A percentile compares a stretch with the other conserved stretches of the same genome.
Conservation (phyloP, 2,888 invertebrate species). For the Schizaphis graminum region DNA sequence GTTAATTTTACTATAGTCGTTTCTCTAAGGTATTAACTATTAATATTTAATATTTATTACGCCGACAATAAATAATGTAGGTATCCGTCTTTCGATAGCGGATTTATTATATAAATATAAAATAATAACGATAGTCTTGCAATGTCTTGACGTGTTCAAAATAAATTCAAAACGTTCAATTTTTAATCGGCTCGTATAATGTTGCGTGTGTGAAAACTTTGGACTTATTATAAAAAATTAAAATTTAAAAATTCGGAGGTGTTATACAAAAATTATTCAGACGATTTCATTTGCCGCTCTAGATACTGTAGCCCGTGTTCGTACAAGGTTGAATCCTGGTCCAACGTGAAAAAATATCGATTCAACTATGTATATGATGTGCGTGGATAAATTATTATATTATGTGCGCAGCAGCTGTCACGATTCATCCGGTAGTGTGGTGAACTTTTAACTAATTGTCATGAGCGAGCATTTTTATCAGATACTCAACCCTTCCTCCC, state of each 20-base stretch:
- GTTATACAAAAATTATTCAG: background rate
- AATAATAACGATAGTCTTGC: background rate
- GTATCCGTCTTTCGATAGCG: background rate
- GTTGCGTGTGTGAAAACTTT: background rate
- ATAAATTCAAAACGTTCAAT: background rate
- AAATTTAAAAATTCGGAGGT: background rate
- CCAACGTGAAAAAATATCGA: background rate
- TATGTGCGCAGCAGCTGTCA: background rate
- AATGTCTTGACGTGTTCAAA: background rate
- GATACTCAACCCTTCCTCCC: background rate
- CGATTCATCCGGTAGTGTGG: background rate
- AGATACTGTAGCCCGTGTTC: background rate
- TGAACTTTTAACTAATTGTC: background rate
- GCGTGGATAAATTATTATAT: background rate
- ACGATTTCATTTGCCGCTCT: background rate
- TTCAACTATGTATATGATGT: background rate
- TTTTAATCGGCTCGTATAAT: background rate
- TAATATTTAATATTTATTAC: background rate
- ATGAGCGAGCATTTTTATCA: background rate
- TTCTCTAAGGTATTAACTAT: background rate
- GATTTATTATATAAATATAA: background rate
- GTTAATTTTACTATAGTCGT: background rate
- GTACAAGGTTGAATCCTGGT: background rate
- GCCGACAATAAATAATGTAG: background rate
- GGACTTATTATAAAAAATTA: too few species aligned